Evolutionary conservation across 1,140 invertebrate species (phyloP).

Genomic region (Anoplolepis gracilipes): DNA sequence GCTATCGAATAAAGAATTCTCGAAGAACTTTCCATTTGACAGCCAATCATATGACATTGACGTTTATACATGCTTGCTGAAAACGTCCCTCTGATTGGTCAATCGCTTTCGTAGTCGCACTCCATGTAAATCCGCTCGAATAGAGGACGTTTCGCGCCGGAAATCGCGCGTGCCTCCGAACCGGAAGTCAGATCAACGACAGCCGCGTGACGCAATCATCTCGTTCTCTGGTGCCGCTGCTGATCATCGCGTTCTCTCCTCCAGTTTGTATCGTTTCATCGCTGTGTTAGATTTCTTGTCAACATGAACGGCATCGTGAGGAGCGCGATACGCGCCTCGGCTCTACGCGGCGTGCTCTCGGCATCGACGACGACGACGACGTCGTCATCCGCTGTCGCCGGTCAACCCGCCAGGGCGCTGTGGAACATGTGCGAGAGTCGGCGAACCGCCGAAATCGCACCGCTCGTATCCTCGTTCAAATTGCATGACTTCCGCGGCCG

Average conservation of each 20-base stretch:
- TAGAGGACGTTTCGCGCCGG: background rate
- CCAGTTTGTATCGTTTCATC: background rate
- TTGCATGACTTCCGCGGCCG: slow-evolving; percentile 87
- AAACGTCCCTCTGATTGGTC: too few species aligned
- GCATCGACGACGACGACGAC: slow-evolving; percentile 82
- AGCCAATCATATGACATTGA: too few species aligned
- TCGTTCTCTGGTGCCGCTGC: background rate
- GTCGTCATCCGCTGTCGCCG: slow-evolving; percentile 82
- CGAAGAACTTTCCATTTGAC: too few species aligned
- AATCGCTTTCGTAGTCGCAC: too few species aligned
- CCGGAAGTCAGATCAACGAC: background rate
- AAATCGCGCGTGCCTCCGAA: background rate
- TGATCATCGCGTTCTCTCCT: background rate
- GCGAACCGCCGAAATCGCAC: slow-evolving; percentile 76
- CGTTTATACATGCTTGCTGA: too few species aligned
- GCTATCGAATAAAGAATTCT: too few species aligned
- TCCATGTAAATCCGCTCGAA: background rate
- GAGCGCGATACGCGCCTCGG: slow-evolving; percentile 86
- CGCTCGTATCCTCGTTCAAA: slow-evolving; percentile 76
- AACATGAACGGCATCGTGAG: slow-evolving; percentile 91
- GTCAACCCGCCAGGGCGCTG: slow-evolving; percentile 88
- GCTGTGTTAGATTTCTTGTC: background rate
- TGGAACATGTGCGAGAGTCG: slow-evolving; percentile 89
- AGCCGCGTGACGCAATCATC: background rate
- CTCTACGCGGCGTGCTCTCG: slow-evolving; percentile 84